phyloP scores from a whole-genome alignment of 2,113 vertebrate species.

The Noctilio leporinus region DNA sequence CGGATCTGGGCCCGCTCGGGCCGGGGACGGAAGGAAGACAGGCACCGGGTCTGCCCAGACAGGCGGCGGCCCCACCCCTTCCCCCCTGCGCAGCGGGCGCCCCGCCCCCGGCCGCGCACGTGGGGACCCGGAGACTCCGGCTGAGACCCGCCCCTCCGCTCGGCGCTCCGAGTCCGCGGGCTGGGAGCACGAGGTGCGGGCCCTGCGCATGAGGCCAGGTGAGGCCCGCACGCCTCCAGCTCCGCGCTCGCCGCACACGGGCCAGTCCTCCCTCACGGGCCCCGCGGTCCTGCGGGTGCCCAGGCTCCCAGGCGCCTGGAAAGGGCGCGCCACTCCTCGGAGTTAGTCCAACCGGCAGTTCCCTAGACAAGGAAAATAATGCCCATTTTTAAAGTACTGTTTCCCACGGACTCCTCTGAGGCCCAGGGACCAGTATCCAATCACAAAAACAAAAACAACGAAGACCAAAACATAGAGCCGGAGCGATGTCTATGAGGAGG shows the following conservation, averaged over 20 bases:
- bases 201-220: not conserved
- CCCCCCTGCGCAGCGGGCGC: not conserved
- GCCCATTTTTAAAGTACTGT: not conserved
- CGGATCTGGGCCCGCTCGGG: not conserved
- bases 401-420: not conserved
- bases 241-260: no score
- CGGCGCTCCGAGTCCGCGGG: accelerated
- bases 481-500: not conserved
- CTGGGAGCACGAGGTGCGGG: accelerated
- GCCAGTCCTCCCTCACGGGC: not conserved
- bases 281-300: not conserved
- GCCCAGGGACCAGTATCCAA: not conserved
- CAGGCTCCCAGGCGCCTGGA: not conserved
- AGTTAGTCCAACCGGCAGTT: not conserved
- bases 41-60: not conserved
- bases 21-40: not conserved
- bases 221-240: no score
- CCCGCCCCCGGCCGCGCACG: not conserved
- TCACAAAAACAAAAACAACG: not conserved
- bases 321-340: not conserved
- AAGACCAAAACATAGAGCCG: not conserved
- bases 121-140: accelerated
- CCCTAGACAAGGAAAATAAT: not conserved
- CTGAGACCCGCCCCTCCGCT: accelerated
- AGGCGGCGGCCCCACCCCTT: not conserved